Conservation (phyloP, 1,140 invertebrate genomes). For the Pseudomyrmex flavicornis region DNA sequence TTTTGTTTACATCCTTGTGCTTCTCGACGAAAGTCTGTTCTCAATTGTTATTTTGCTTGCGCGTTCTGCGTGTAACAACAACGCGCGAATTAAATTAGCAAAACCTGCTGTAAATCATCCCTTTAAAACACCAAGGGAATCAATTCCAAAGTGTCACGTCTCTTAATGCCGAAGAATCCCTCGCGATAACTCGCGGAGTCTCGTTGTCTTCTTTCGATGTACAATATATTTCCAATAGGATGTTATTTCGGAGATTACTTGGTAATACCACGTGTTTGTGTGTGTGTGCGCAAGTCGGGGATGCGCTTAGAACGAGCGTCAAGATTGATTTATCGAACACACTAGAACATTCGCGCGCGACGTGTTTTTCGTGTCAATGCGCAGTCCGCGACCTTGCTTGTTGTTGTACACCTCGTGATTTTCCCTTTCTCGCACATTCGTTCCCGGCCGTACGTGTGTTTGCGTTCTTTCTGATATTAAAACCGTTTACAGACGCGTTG, state of each 20-base stretch:
- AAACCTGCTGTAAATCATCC: slow-evolving; percentile 32
- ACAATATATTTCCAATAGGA: slow-evolving; percentile 20
- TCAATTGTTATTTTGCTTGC: background rate
- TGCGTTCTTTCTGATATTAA: background rate
- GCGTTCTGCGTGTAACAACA: no score
- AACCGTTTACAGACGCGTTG: no score
- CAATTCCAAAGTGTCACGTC: background rate
- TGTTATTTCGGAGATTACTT: slow-evolving; percentile 28
- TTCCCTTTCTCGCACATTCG: background rate
- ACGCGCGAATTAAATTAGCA: slow-evolving; percentile 8
- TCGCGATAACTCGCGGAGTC: slow-evolving; percentile 4
- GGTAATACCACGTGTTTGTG: background rate
- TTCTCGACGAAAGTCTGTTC: background rate
- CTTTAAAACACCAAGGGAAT: background rate
- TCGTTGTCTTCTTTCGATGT: background rate
- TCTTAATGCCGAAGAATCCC: background rate
- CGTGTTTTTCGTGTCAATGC: slow-evolving; percentile 49
- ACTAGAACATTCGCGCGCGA: slow-evolving; percentile 13
- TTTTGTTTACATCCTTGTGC: background rate
- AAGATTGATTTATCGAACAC: slow-evolving; percentile 63
- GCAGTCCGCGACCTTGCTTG: background rate
- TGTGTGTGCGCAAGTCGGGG: background rate
- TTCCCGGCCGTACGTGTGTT: background rate
- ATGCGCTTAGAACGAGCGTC: slow-evolving; percentile 45
- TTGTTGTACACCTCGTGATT: background rate